Evolutionary conservation across 2,113 vertebrate genomes (phyloP), one percentile per base, ranked within the genome.

Genomic region (Urocitellus parryii): DNA sequence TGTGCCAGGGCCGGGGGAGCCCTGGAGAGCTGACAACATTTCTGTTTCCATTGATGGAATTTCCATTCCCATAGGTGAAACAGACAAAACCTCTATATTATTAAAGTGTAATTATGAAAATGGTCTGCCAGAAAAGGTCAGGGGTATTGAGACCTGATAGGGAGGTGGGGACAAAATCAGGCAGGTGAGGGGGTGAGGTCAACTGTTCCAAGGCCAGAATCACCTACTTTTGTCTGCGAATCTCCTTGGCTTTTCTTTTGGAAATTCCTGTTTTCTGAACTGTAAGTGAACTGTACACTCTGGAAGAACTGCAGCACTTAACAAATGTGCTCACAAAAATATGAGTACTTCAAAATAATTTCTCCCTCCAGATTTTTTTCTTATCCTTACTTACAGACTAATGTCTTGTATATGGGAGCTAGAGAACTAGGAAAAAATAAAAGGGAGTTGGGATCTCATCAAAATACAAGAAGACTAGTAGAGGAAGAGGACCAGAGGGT

Each of bases 141-240:
- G 89, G 74, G 58, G 51, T 12, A 14, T 4, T 58, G 67, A 88
- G 45, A 32, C 29, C 84, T 32, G 48, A 53, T 0, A 12, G 27
- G 20, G 37, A 63, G 72, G 6, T 3, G 9, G 67, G 67, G n/a
- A 29, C 13, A 37, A 67, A 56, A 58, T 85, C 81, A 73, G 76
- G 34, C 42, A 2, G 5, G 6, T n/a, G 37, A 42, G 51, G 8
- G 10, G 5, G 0, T 5, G 0, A 0, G 12, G 25, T 48, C 13
- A 4, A 61, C 17, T 32, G 13, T 73, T 88, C 53, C 2, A 4
- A 79, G 48, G 34, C 5, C 61, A 87, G 87, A 68, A n/a, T 29
- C 29, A 32, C 29, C 39, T 74, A 39, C n/a, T 18, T 81, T 2
- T 56, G n/a, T 63, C 77, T 12, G 51, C 1, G 5, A 8, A 72